Base-by-base conservation (phyloP, 1,140 invertebrate species). In the Doryteuthis pealeii region DNA sequence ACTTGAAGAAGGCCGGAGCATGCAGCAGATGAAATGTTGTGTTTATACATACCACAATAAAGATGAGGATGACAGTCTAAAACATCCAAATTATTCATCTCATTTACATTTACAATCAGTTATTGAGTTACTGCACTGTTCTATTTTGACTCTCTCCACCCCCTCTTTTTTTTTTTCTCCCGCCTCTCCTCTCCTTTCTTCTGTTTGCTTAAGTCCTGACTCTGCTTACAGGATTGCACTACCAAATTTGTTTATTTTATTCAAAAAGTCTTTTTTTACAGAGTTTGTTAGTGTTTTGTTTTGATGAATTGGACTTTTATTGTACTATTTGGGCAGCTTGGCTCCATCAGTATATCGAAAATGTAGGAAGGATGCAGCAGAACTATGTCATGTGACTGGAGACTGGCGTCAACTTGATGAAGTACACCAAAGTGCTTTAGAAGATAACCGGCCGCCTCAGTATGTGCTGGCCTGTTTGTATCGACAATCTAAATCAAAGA, bases 291-390 rank as follows among this genome's bases (percentile, higher is more conserved):
- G 15, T 54, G 12, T 12, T 62, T 62, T 62, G 58, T 30, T 30
- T 62, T 30, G 22, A 30, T 62, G 58, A 62, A 62, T 62, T 62
- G 22, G 35, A 4, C 22, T 62, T 62, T 72, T 54, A 31, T 31
- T 68, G 26, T 68, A 67, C 68, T 32, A 26, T 35, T 74, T 67
- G 66, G 30, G 22, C 43, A 77, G 73, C 26, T 70, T 74, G 68
- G 18, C 68, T 12, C 73, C 70, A 28, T 73, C 66, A n/a, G 70
- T 79, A 67, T 81, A 74, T 70, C 67, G 67, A 22, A 78, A 76
- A 72, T 81, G 79, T 76, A 62, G 70, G 28, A 68, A 74, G 62
- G 43, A 72, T 71, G 79, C 78, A 22, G 71, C 75, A 58, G 67
- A 75, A 5, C 68, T 76, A 12, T 80, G 79, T 73, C 22, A 54